phyloP scores from a whole-genome alignment of 2,797 vertebrate genomes.

The Paratrypauchen microcephalus region DNA sequence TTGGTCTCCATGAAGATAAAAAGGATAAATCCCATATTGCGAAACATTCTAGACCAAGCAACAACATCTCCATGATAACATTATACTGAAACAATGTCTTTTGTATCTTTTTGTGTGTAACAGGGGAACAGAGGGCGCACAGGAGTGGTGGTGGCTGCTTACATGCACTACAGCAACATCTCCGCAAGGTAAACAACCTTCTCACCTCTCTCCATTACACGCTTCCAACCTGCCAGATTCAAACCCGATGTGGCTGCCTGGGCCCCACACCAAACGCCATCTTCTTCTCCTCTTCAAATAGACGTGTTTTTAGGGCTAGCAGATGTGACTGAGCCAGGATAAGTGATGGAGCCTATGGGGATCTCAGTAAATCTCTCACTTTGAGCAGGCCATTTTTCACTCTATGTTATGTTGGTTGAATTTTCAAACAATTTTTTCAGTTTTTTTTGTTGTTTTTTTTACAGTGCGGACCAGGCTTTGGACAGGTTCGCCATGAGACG shows the following conservation, averaged over 20 bases:
- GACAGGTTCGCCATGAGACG: slow-evolving; percentile 97
- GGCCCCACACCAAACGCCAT: slow-evolving; percentile 44
- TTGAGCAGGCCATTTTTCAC: slow-evolving; percentile 8
- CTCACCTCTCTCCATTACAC: slow-evolving; percentile 19
- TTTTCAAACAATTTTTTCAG: slow-evolving; percentile 8
- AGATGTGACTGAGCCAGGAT: slow-evolving; percentile 52
- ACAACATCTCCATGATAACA: too few species aligned
- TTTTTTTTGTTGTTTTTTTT: neutral
- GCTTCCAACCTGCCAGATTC: slow-evolving; percentile 20
- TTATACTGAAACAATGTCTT: neutral
- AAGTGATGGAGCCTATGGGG: slow-evolving; percentile 15
- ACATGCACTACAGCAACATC: slow-evolving; percentile 98
- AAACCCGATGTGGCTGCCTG: slow-evolving; percentile 52
- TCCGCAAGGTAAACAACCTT: slow-evolving; percentile 85
- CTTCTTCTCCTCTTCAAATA: slow-evolving; percentile 41
- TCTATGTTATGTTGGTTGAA: neutral
- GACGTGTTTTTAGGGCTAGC: slow-evolving; percentile 45
- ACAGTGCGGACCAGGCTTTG: slow-evolving; percentile 91
- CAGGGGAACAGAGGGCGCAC: slow-evolving; percentile 91
- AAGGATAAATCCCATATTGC: too few species aligned
- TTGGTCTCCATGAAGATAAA: too few species aligned
- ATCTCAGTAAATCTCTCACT: slow-evolving; percentile 17
- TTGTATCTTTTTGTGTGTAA: slow-evolving; percentile 26
- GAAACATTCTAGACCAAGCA: too few species aligned
- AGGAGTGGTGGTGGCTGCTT: slow-evolving; percentile 91